Evolutionary conservation across 2,797 vertebrate species (phyloP).

Genomic region (Anguilla marmorata): DNA sequence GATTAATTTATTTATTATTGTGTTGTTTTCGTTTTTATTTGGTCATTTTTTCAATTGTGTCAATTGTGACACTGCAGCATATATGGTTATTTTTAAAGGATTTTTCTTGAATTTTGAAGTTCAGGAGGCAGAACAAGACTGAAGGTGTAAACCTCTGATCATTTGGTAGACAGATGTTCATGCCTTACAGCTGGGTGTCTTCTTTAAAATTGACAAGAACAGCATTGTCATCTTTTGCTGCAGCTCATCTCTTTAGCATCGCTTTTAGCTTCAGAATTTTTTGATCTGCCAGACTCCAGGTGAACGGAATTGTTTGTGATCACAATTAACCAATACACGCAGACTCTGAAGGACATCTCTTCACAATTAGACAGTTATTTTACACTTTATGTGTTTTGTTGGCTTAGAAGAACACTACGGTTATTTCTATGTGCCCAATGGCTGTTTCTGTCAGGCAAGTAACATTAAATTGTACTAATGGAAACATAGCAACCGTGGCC

Average conservation of each 20-base stretch:
- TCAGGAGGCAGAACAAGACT: too few relatives aligned
- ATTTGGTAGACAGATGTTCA: slow-evolving; percentile 47
- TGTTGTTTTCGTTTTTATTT: too few relatives aligned
- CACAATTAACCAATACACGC: neutral
- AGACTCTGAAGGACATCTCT: neutral
- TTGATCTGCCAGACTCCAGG: too few relatives aligned
- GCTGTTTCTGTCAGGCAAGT: neutral
- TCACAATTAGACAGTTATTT: neutral
- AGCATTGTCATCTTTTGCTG: slow-evolving; percentile 69
- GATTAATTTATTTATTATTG: too few relatives aligned
- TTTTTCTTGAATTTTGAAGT: neutral
- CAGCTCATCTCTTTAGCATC: slow-evolving; percentile 69
- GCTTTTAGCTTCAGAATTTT: slow-evolving; percentile 20
- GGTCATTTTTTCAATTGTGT: too few relatives aligned
- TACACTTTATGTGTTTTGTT: neutral
- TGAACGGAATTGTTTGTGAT: slow-evolving; percentile 26
- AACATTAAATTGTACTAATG: neutral
- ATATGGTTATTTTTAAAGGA: neutral
- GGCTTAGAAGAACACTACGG: neutral
- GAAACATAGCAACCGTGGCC: neutral
- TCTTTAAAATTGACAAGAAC: slow-evolving; percentile 60
- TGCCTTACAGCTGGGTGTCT: slow-evolving; percentile 51
- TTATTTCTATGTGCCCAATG: neutral
- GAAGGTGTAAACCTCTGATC: slow-evolving; percentile 39
- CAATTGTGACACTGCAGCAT: too few relatives aligned